A percentile compares a stretch with the other conserved stretches of the same genome.
phyloP scores from a whole-genome alignment of 2,888 invertebrate species.

The Leptinotarsa tumamoca region DNA sequence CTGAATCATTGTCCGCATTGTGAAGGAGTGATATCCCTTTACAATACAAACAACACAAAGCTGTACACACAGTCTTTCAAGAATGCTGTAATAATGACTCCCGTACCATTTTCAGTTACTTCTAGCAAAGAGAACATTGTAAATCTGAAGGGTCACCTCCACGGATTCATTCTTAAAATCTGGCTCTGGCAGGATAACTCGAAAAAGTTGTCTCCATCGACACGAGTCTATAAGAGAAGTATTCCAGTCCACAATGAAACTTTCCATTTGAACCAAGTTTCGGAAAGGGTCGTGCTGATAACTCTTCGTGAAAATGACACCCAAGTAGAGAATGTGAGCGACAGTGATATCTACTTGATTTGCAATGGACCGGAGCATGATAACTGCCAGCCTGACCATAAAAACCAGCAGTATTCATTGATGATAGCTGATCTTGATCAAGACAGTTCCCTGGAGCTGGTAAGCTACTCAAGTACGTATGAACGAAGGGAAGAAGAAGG shows the following conservation, averaged over 20 bases:
- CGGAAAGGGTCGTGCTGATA: slow-evolving; percentile 81
- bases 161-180: slow-evolving; percentile 84
- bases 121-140: slow-evolving; percentile 61
- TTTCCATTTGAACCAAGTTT: slow-evolving; percentile 54
- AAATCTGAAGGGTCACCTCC: slow-evolving; percentile 69
- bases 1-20: slow-evolving; percentile 79
- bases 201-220: slow-evolving; percentile 46
- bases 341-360: slow-evolving; percentile 81
- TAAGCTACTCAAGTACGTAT: slow-evolving; percentile 81
- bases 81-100: slow-evolving; percentile 79
- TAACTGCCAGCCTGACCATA: slow-evolving; percentile 80
- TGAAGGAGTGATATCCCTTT: slow-evolving; percentile 72
- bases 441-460: slow-evolving; percentile 81
- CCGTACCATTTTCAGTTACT: slow-evolving; percentile 76
- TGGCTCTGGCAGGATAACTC: slow-evolving; percentile 78
- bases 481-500: slow-evolving; percentile 67
- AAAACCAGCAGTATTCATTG: slow-evolving; percentile 79
- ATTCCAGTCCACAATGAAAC: slow-evolving; percentile 50
- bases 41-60: slow-evolving; percentile 68
- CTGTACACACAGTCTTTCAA: slow-evolving; percentile 71
- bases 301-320: slow-evolving; percentile 79
- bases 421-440: slow-evolving; percentile 81
- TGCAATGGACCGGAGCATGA: slow-evolving; percentile 69
- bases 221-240: slow-evolving; percentile 48
- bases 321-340: slow-evolving; percentile 82